Evolutionary conservation across 2,113 vertebrate genomes (phyloP), one percentile per base, ranked within the genome.

Genomic region (Lathamus discolor): DNA sequence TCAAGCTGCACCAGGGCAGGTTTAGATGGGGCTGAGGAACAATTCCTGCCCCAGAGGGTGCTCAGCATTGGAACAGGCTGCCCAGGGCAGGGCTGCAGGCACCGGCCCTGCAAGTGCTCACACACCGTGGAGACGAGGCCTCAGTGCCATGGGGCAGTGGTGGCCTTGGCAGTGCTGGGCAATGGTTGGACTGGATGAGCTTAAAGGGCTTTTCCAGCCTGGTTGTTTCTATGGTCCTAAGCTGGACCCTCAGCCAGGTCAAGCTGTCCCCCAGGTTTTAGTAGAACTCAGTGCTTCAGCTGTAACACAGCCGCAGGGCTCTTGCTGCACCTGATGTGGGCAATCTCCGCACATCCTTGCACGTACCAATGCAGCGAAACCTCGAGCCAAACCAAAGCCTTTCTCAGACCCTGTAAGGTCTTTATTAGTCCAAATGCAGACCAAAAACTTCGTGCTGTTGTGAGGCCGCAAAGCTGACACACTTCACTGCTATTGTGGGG

Each of bases 281-380:
- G n/a, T 2, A 57, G 49, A n/a, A n/a, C 8, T 7, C 29, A 44
- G 10, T 33, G 23, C 59, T 76, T 37, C 52, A 29, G 55, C 14
- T 72, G 37, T 13, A 3, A 39, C n/a, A 9, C 0, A 17, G 41
- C 29, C 39, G 29, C 68, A 54, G 66, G 10, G 3, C n/a, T n/a
- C 31, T 33, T 31, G 35, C 64, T 81, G 54, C 13, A 19, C 23
- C 41, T 67, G 17, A 10, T 11, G 22, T 5, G 24, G 39, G 54
- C 29, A 7, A 22, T 13, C 52, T 39, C 69, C 61, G 13, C 37
- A 6, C 19, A 55, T 2, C 63, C 27, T 63, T 25, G n/a, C 44
- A 10, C 0, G 1, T 3, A 9, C 16, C 3, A 2, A 37, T 28
- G 7, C 55, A 75, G 64, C 1, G 2, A 67, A 67, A 70, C 17